phyloP scores from a whole-genome alignment of 1,140 invertebrate species.

The Drosophila navojoa region DNA sequence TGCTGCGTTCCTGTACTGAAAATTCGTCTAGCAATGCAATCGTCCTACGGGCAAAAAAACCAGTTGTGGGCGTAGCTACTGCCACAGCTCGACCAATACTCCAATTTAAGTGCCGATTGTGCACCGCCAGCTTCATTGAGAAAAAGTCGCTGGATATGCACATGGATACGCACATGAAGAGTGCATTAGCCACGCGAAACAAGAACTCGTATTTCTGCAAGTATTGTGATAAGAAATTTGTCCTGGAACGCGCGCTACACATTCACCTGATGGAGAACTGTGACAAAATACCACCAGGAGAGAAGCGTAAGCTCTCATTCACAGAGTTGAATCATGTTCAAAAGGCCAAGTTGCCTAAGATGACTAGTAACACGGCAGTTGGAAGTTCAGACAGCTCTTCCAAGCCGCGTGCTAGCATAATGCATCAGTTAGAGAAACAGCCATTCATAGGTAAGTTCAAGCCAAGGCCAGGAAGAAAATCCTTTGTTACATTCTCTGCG shows the following conservation, averaged over 20 bases:
- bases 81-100: neutral
- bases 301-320: constrained; percentile 72
- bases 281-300: constrained; percentile 69
- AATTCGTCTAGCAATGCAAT: neutral
- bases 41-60: neutral
- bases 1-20: neutral
- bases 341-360: constrained; percentile 71
- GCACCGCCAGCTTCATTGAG: constrained; percentile 40
- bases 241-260: constrained; percentile 67
- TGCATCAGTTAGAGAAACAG: constrained; percentile 3
- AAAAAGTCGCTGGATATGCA: constrained; percentile 59
- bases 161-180: constrained; percentile 43
- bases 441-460: neutral
- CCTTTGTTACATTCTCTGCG: neutral
- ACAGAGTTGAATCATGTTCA: constrained; percentile 72
- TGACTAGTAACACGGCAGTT: neutral
- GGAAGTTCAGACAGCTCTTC: neutral
- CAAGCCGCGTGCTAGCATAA: constrained; percentile 13
- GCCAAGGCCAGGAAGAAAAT: neutral
- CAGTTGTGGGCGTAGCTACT: neutral
- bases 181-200: neutral
- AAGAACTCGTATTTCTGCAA: constrained; percentile 57
- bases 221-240: constrained; percentile 78
- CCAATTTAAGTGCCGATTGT: constrained; percentile 51
- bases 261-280: constrained; percentile 78